Evolutionary conservation across 2,797 vertebrate species (phyloP), one percentile per base, ranked within the genome.

Genomic region (Leuciscus waleckii): DNA sequence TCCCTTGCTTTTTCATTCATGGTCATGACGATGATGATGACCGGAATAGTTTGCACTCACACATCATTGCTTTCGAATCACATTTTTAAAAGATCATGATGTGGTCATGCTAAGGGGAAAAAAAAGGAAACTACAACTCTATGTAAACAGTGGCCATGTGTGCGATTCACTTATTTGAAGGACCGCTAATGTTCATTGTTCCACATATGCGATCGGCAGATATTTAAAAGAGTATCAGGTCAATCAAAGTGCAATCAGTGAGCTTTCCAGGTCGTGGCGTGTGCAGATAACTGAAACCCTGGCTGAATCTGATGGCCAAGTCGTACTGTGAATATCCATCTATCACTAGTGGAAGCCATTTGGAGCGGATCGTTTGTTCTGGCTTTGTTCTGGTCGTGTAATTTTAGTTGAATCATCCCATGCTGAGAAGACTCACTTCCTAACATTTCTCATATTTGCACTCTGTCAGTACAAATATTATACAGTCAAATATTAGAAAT

Each of bases 231-330:
- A 86, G 81, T 74, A 73, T 84, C 74, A 41, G 73, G 77, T 77
- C 84, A 81, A 89, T 89, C 86, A 90, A 88, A 90, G 58, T 67
- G 79, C 82, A 74, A 90, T 90, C 89, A 86, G 82, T 35, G 70
- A 51, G 51, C 81, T 83, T 74, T 68, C 61, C 82, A 17, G 85
- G 32, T 77, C 68, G 26, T 46, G 56, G 58, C 29, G 43, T 69
- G 81, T 76, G 56, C 41, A 51, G 79, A 54, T 79, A 16, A 84
- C 84, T 39, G 74, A 80, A 85, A 69, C 87, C 29, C 21, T 29
- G 82, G 82, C 65, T 46, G 32, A n/a, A 81, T 85, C 56, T 41
- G 54, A 35, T 23, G 46, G 67, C 81, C 87, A 82, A 39, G 51
- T 71, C 76, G 54, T 26, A 82, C 87, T 86, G 84, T 68, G 83